Evolutionary conservation across 92 coral and sea anemone genomes (phyloP).

Genomic region (Chrysogorgia sp.): DNA sequence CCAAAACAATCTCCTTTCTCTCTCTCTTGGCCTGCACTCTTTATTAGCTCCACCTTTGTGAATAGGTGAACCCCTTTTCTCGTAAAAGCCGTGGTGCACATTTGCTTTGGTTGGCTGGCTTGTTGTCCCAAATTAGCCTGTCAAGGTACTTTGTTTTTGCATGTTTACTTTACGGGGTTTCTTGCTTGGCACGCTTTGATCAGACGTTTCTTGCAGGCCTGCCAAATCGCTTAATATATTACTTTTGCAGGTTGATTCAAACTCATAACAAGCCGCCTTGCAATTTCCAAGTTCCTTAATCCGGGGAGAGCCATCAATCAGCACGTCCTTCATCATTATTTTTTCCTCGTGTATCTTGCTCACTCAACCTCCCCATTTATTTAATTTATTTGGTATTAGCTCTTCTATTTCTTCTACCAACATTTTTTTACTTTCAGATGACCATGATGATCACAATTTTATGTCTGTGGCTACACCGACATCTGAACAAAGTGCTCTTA

Average conservation of each 20-base stretch:
- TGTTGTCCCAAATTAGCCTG: slow-evolving; percentile 48
- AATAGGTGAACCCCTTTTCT: slow-evolving; percentile 55
- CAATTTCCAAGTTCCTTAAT: not conserved
- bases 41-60: slow-evolving; percentile 30
- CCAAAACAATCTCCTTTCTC: slow-evolving; percentile 55
- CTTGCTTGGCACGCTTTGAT: slow-evolving; percentile 8
- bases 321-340: slow-evolving; percentile 30
- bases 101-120: slow-evolving; percentile 18
- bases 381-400: too few species aligned
- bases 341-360: slow-evolving; percentile 48
- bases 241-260: too few species aligned
- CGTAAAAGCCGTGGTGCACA: slow-evolving; percentile 39
- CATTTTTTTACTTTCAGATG: too few species aligned
- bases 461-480: too few species aligned
- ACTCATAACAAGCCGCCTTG: not conserved
- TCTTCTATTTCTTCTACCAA: too few species aligned
- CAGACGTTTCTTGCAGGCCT: slow-evolving; percentile 10
- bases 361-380: slow-evolving; percentile 48
- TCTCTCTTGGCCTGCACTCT: slow-evolving; percentile 41
- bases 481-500: too few species aligned
- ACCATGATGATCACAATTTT: too few species aligned
- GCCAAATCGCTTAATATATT: too few species aligned
- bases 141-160: slow-evolving; percentile 45
- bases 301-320: slow-evolving; percentile 8
- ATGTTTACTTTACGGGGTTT: slow-evolving; percentile 3